Percentiles rank a stretch among this genome's conserved stretches.
These are phyloP conservation scores for Drosophila pallidifrons DNA, from an alignment of 1,140 invertebrate genomes.

Conservation along the genomic window DNA sequence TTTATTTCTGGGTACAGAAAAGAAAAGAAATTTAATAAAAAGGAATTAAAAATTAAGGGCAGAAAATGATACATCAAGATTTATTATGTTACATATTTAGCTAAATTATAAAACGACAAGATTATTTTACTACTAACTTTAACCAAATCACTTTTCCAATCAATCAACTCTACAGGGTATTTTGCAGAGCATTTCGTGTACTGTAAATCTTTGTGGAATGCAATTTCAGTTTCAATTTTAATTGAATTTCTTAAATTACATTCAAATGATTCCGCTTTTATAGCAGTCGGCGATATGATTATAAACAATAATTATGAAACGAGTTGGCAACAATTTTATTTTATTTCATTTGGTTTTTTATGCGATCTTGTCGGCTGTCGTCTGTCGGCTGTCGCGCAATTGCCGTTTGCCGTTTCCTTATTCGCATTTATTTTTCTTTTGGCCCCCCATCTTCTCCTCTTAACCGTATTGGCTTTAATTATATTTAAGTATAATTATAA, in stretches of 20 bases:
- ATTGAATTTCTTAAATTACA: conserved; percentile 36
- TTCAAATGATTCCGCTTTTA: conserved; percentile 44
- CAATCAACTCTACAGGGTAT: conserved; percentile 25
- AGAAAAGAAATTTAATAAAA: too few relatives aligned
- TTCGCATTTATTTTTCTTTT: background rate
- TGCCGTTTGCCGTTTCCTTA: conserved; percentile 42
- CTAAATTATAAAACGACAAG: too few relatives aligned
- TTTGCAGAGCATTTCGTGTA: background rate
- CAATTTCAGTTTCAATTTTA: conserved; percentile 36
- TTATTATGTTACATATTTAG: too few relatives aligned
- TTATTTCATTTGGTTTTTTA: background rate
- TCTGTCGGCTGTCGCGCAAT: conserved; percentile 6
- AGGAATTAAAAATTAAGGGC: too few relatives aligned
- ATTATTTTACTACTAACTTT: too few relatives aligned
- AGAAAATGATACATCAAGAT: too few relatives aligned
- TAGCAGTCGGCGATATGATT: conserved; percentile 29
- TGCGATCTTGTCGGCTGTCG: conserved; percentile 6
- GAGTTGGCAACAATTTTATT: conserved; percentile 23
- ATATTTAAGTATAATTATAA: conserved; percentile 29
- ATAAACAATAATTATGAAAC: conserved; percentile 42
- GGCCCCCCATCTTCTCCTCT: background rate
- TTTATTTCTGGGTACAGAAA: too few relatives aligned
- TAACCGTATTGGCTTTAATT: conserved; percentile 17
- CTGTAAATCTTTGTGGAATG: background rate
- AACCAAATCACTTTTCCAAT: too few relatives aligned